Evolutionary conservation across 2,888 invertebrate species (phyloP), one percentile per base, ranked within the genome.

Genomic region (Zeuzera pyrina): DNA sequence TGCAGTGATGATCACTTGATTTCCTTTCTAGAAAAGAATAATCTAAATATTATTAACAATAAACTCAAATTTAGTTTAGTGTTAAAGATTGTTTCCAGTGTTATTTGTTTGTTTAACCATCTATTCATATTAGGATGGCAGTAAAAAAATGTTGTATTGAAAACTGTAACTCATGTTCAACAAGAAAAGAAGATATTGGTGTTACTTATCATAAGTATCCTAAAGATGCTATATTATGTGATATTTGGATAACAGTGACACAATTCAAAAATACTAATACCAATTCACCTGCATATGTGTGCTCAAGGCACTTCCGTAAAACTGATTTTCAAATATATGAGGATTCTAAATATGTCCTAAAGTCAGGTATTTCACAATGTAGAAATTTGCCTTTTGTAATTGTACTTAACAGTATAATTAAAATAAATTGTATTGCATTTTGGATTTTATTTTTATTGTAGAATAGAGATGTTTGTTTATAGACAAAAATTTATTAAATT

Each of bases 121-220:
- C n/a, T n/a, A n/a, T n/a, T n/a, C n/a, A n/a, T n/a, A 51, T 50
- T 54, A 56, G 57, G 78, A 89, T 89, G 89, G 86, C 85, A 45
- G 61, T 66, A 41, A 87, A 88, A 68, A 86, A 86, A 71, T 89
- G 90, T 77, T 86, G 85, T 58, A 81, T 89, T 49, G 77, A 79
- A 47, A 85, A 83, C 51, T 90, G 90, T 74, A 72, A 79, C 42
- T 88, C 88, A 30, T 85, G 87, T 58, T 86, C 88, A 19, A 76
- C 78, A 37, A 81, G 88, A 57, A 65, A 74, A 36, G 87, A 89
- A 63, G 87, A 90, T 57, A 72, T 85, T 43, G 91, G 91, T 39
- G 88, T 92, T 19, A 91, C 91, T 21, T 90, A 90, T 56, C 92
- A 92, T 63, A 91, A 90, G 49, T 89, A 90, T 52, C 92, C 92